phyloP scores from a whole-genome alignment of 2,888 invertebrate species.

The Lasioglossum calceatum region DNA sequence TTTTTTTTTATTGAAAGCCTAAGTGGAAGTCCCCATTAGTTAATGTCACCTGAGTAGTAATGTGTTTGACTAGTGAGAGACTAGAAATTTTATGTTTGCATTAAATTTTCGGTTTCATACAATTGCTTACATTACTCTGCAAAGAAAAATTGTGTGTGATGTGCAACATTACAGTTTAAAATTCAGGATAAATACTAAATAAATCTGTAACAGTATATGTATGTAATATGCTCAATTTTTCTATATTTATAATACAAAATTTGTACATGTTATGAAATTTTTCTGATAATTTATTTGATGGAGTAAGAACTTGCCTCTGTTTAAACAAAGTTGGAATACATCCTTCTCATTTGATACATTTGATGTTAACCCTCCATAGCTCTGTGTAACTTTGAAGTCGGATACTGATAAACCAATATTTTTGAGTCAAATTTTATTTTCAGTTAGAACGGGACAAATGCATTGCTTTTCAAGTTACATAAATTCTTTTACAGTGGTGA shows the following conservation, averaged over 20 bases:
- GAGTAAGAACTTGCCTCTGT: too few species aligned
- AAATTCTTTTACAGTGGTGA: too few species aligned
- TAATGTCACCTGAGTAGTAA: not conserved
- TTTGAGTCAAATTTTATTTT: too few species aligned
- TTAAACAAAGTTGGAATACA: too few species aligned
- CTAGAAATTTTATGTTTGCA: not conserved
- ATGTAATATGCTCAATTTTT: too few species aligned
- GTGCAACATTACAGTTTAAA: not conserved
- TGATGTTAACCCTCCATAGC: not conserved
- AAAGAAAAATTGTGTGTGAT: not conserved
- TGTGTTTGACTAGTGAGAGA: not conserved
- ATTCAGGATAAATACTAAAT: not conserved
- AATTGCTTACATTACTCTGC: not conserved
- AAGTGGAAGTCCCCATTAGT: not conserved
- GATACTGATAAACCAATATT: too few species aligned
- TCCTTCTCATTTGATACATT: not conserved
- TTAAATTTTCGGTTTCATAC: not conserved
- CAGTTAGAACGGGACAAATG: too few species aligned
- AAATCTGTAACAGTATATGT: not conserved
- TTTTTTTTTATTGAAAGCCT: too few species aligned
- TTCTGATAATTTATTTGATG: not conserved
- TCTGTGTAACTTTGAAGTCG: too few species aligned
- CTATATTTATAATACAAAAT: not conserved
- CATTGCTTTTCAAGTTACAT: too few species aligned
- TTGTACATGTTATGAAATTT: not conserved